Evolutionary conservation across 64 coral and sea anemone genomes (phyloP), one percentile per base, ranked within the genome.

Genomic region (Stylophora pistillata): DNA sequence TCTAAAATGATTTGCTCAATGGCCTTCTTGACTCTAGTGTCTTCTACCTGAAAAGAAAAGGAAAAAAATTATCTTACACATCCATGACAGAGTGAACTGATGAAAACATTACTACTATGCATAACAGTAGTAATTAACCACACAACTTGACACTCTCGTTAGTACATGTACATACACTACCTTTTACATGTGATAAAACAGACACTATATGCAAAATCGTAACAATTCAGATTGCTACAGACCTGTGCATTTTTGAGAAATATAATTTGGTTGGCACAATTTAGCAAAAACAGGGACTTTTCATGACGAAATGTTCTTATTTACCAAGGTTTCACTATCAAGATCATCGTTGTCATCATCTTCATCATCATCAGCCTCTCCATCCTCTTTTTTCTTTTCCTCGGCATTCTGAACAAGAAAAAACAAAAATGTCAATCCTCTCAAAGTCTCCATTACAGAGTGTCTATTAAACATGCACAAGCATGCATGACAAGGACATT

Each of bases 281-380:
- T 47, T 47, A 47, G 37, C 37, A 47, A 47, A 47, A 47, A 7
- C 37, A 47, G 37, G 7, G 37, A 47, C 3, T 47, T 47, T 47
- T 47, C 37, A 66, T 16, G 29, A 9, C 34, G 9, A 13, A 58
- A 17, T 74, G 13, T 9, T 41, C 13, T 9, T 32, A 92, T 90
- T 89, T 79, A 95, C 94, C 29, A 92, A 74, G n/a, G 90, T 92
- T 57, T 85, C 90, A 13, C 92, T 86, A 75, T 95, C 94, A 55
- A 95, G 86, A 31, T 92, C 94, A 52, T 80, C 90, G 72, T 92
- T 86, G 30, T 87, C 82, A 71, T 92, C 83, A 55, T 95, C 91
- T 52, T 92, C 90, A 25, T 93, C 94, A 74, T 93, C 94, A 74
- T 95, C 88, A 63, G 90, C 90, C 56, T 95, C 94, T 25, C 90